Conservation (phyloP, 2,888 invertebrate species). For the Luffia ferchaultella region DNA sequence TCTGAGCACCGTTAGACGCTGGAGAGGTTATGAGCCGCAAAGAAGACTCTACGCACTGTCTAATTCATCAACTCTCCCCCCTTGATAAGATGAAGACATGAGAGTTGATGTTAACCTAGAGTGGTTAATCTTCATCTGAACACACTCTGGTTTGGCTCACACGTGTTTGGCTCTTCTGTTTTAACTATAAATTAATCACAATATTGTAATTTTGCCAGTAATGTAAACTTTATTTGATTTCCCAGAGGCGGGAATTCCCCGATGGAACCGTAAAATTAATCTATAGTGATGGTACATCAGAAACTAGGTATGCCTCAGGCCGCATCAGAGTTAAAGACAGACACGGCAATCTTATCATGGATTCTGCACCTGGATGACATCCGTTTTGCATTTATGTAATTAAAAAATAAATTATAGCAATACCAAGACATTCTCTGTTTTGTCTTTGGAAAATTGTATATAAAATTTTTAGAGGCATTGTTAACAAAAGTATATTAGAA, state of each 20-base stretch:
- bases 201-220: background rate
- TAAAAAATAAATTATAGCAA: background rate
- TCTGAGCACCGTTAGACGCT: no score
- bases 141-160: no score
- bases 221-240: slow-evolving; percentile 14
- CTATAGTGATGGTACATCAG: slow-evolving; percentile 87
- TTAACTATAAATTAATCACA: no score
- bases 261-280: slow-evolving; percentile 92
- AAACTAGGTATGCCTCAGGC: slow-evolving; percentile 91
- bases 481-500: background rate
- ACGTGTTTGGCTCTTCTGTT: no score
- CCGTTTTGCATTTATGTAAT: background rate
- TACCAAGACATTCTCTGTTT: background rate
- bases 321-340: slow-evolving; percentile 86
- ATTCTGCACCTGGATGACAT: slow-evolving; percentile 51
- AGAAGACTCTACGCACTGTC: no score
- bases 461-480: background rate
- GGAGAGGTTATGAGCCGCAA: no score
- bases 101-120: no score
- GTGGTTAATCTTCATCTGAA: no score
- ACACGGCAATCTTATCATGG: slow-evolving; percentile 84
- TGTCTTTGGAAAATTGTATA: no score
- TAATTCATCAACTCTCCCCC: no score
- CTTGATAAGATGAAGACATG: no score
- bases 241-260: slow-evolving; percentile 87